A percentile compares a stretch with the other conserved stretches of the same genome.
Evolutionary conservation across 35 echinoderm and acorn worm species (phyloP).

Genomic region (Apostichopus californicus): DNA sequence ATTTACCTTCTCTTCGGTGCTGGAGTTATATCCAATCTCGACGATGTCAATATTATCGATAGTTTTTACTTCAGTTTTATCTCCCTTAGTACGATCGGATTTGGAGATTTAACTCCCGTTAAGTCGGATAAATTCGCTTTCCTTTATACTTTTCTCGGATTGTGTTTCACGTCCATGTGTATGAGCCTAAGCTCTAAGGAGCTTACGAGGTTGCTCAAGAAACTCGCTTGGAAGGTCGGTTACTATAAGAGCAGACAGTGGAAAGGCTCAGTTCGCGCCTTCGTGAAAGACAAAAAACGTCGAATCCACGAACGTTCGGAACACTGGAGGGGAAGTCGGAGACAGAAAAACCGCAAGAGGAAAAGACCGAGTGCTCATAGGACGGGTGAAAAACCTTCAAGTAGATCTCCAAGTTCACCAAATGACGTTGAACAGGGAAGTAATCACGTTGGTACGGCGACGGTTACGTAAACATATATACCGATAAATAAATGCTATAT

Average conservation of each 20-base stretch:
- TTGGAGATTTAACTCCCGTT: conserved; percentile 80
- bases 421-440: background rate
- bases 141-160: conserved; percentile 78
- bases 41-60: conserved; percentile 62
- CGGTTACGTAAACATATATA: background rate
- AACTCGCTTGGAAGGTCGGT: conserved; percentile 67
- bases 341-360: conserved; percentile 54
- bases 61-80: conserved; percentile 88
- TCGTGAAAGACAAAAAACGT: conserved; percentile 56
- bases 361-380: conserved; percentile 22
- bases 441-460: background rate
- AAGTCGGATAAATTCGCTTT: conserved; percentile 64
- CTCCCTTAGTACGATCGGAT: conserved; percentile 93
- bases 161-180: conserved; percentile 88
- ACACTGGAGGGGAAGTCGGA: conserved; percentile 49
- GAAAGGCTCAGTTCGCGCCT: conserved; percentile 58
- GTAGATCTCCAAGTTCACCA: background rate
- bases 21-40: conserved; percentile 40
- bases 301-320: conserved; percentile 41
- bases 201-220: conserved; percentile 61
- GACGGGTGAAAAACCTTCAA: background rate
- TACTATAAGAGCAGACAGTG: conserved; percentile 78
- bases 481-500: no score
- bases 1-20: conserved; percentile 83
- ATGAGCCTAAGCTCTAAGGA: conserved; percentile 84